A percentile compares a stretch with the other conserved stretches of the same genome.
Evolutionary conservation across 2,113 vertebrate genomes (phyloP).

Genomic region (Ovibos moschatus): DNA sequence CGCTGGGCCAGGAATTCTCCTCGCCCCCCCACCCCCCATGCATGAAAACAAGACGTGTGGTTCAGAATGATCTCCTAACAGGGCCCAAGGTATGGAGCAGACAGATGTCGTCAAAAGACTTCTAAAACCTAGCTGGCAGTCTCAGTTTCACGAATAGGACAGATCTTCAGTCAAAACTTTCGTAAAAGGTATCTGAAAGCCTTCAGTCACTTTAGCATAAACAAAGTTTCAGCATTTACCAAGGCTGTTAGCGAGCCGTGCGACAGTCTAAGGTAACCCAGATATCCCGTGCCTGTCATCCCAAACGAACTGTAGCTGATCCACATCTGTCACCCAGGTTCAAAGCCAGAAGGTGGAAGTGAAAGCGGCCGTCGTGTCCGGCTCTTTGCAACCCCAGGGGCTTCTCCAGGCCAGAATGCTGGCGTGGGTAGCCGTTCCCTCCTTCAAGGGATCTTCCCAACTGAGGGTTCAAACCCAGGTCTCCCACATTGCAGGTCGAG

Average conservation of each 20-base stretch:
- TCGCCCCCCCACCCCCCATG: background rate
- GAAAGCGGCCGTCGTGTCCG: background rate
- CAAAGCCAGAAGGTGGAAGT: background rate
- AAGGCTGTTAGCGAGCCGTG: background rate
- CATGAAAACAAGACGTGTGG: background rate
- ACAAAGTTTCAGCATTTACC: background rate
- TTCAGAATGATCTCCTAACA: background rate
- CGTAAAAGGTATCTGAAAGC: background rate
- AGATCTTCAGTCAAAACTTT: background rate
- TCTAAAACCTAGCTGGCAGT: background rate
- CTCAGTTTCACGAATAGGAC: background rate
- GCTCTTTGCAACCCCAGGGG: background rate
- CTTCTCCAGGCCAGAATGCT: background rate
- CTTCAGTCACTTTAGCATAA: background rate
- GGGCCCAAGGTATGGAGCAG: background rate
- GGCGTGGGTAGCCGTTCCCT: background rate
- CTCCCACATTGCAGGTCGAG: background rate
- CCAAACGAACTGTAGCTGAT: background rate
- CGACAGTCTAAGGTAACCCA: background rate
- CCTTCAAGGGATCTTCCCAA: background rate
- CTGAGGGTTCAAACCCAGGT: background rate
- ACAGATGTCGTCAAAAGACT: background rate
- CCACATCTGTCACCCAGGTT: background rate
- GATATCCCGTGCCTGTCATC: background rate
- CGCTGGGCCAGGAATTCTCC: too few relatives aligned